Percentiles rank a stretch among this genome's conserved stretches.
Conservation (phyloP, 2,888 invertebrate species). For the Folsomia manolachei region DNA sequence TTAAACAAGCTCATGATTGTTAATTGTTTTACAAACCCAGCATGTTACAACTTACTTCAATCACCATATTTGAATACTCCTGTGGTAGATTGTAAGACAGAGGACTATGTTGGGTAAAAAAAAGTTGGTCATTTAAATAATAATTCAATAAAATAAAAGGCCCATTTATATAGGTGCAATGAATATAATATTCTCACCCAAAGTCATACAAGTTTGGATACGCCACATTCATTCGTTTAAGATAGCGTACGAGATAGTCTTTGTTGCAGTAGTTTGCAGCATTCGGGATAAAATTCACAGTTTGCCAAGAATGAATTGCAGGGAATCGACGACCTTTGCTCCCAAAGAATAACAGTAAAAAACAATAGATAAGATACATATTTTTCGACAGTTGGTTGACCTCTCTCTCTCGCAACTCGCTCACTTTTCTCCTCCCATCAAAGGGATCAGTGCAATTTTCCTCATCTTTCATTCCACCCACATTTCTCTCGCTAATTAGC, state of each 20-base stretch:
- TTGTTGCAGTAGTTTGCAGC: conserved; percentile 79
- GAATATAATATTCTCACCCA: conserved; percentile 59
- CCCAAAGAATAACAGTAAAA: no score
- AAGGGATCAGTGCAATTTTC: not conserved
- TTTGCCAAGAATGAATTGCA: no score
- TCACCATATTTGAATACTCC: conserved; percentile 78
- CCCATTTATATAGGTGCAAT: not conserved
- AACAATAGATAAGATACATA: no score
- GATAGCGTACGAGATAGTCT: conserved; percentile 72
- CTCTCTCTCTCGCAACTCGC: no score
- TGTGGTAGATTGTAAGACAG: conserved; percentile 75
- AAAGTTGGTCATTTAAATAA: conserved; percentile 44
- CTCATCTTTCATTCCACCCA: not conserved
- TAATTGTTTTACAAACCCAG: no score
- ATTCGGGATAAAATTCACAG: conserved; percentile 79
- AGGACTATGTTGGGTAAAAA: no score
- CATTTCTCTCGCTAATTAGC: not conserved
- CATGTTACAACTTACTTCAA: conserved; percentile 58
- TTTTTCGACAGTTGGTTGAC: no score
- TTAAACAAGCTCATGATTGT: no score
- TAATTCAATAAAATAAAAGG: not conserved
- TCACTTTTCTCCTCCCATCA: no score
- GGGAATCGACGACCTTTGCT: no score
- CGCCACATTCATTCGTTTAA: conserved; percentile 74
- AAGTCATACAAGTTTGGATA: conserved; percentile 80